Evolutionary conservation across 2,888 invertebrate genomes (phyloP), one percentile per base, ranked within the genome.

Genomic region (Opisthograptis luteolata): DNA sequence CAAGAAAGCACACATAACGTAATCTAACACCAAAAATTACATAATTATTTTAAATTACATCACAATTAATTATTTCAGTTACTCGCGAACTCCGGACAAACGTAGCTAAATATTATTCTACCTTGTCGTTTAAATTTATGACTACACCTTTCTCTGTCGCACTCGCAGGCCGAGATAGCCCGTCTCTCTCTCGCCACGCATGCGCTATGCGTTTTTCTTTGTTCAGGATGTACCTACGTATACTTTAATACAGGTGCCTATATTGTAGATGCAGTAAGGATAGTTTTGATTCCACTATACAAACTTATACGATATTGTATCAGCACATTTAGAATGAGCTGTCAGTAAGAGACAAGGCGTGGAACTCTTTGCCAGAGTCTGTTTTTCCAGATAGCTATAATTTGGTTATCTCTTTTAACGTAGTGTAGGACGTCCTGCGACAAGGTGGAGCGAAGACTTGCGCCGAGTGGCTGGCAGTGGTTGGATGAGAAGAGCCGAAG

Each of bases 61-160:
- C 41, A 41, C 40, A 35, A 40, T 44, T 40, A 51, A 51, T 44
- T 49, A 48, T 48, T 35, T 43, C 28, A 24, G 7, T 1, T 14
- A 40, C 30, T 41, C 48, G 35, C 22, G 25, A 49, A 27, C 34
- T 47, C 41, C 1, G 13, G 13, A 22, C 32, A 20, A 28, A 36
- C 31, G 19, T 28, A 35, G 35, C 50, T 44, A 45, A 51, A 46
- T 45, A 57, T 52, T 57, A 55, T 45, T 44, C 47, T 35, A 48
- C 46, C 53, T 44, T 30, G 27, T 60, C 53, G 57, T 67, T 52
- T 47, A 66, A 76, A 77, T 79, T 79, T 78, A 79, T 77, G 66
- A 63, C 64, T 44, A 35, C 40, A 4, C 2, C 67, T 15, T n/a
- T 74, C 75, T 37, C 60, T 25, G 8, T 76, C 56, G 0, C 32